These are phyloP conservation scores for Apodemus sylvaticus DNA, from an alignment of 2,113 vertebrate genomes.

Conservation along the genomic window DNA sequence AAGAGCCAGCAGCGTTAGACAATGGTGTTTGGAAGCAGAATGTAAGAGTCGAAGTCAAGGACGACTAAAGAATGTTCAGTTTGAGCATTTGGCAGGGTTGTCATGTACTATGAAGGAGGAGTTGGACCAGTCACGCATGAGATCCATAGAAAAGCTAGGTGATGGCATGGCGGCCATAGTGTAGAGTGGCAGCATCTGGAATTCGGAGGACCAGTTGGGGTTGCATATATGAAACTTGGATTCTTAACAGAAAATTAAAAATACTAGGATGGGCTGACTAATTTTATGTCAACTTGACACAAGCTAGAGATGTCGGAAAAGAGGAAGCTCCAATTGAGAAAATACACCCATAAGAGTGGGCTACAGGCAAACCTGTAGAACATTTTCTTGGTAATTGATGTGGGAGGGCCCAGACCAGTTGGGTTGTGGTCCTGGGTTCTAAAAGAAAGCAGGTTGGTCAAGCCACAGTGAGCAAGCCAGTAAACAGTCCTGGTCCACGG, in stretches of 20 bases:
- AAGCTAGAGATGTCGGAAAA: background rate
- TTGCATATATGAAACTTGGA: background rate
- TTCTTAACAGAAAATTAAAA: background rate
- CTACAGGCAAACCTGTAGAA: background rate
- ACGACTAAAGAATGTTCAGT: background rate
- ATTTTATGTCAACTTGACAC: background rate
- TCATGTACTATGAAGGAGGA: background rate
- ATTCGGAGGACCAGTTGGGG: background rate
- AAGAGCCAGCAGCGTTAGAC: background rate
- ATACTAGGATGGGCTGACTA: background rate
- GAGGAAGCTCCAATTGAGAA: background rate
- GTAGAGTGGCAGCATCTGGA: background rate
- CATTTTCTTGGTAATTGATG: background rate
- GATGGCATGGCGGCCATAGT: background rate
- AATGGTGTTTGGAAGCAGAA: background rate
- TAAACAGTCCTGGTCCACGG: background rate
- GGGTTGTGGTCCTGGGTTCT: background rate
- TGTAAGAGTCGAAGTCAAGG: background rate
- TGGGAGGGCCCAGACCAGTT: background rate
- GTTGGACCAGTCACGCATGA: background rate
- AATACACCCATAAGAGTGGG: background rate
- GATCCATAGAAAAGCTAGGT: background rate
- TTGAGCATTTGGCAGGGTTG: background rate
- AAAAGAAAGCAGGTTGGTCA: background rate
- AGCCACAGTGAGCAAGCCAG: background rate